Base-by-base conservation (phyloP, 1,140 invertebrate genomes). In the Polyergus mexicanus region DNA sequence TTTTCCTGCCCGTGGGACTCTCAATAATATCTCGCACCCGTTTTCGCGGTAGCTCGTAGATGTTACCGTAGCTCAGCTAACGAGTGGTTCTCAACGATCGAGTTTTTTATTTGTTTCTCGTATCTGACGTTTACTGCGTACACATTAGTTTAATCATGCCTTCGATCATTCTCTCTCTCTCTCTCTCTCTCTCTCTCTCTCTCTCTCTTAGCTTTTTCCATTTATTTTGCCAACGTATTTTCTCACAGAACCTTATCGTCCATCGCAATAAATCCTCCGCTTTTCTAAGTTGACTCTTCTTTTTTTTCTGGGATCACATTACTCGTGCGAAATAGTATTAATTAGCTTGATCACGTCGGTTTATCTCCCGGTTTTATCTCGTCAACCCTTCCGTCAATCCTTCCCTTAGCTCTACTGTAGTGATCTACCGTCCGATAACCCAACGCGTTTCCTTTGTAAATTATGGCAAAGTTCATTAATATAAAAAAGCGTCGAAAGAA, bases 111-210 rank as follows among this genome's bases (percentile, higher is more conserved):
- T 60, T 71, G 77, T 28, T 84, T 32, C 44, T 84, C 62, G 68
- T 78, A 84, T 87, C 78, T 75, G 62, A 44, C 85, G 78, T 89
- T 89, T 86, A 74, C 62, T 44, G 16, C 47, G 65, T 78, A 78
- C 77, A 78, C 88, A 84, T 90, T 90, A 90, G 65, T 90, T 90
- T 90, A 90, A 90, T 83, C 81, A 89, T 87, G 38, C 16, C 44
- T 74, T 47, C 75, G 38, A 81, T 76, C 60, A 44, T 47, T 51
- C 4, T 51, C 47, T 51, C 3, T 47, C 4, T 44, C 0, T 47
- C 44, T 47, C 44, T 16, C 44, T 11, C 56, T 22, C 32, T 16
- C 62, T 22, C 32, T 38, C n/a, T 65, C 1, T 47, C 13, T 7
- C 0, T 13, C 3, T 47, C 41, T 13, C 3, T 47, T 8, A 10